A percentile compares a stretch with the other conserved stretches of the same genome.
Conservation (phyloP, 2,888 invertebrate species). For the Cinara cedri region DNA sequence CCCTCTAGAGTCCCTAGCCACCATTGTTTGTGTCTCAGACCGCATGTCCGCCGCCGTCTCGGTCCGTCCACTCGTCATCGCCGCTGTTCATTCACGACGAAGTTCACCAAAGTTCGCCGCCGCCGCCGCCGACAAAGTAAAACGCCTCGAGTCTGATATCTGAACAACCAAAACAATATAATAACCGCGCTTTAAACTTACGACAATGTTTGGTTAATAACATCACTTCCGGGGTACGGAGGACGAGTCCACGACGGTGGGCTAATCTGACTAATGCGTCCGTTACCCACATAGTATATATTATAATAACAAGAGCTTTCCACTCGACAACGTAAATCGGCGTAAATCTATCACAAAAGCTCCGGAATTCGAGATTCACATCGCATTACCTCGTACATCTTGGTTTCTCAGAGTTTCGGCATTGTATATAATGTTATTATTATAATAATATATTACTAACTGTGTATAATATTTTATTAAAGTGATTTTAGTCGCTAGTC, state of each 20-base stretch:
- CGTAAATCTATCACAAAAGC: slow-evolving; percentile 15
- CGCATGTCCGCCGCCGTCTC: not conserved
- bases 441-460: not conserved
- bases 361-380: not conserved
- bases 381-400: not conserved
- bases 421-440: not conserved
- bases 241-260: not conserved
- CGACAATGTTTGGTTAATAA: slow-evolving; percentile 51
- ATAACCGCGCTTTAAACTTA: slow-evolving; percentile 33
- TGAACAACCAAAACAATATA: slow-evolving; percentile 45
- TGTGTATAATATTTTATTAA: too few relatives aligned
- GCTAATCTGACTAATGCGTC: slow-evolving; percentile 52
- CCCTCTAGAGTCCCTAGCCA: not conserved
- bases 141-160: slow-evolving; percentile 43
- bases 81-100: slow-evolving; percentile 26
- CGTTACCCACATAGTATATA: not conserved
- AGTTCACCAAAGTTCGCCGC: slow-evolving; percentile 20
- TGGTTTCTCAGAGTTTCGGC: not conserved
- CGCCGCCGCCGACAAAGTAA: slow-evolving; percentile 23
- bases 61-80: not conserved
- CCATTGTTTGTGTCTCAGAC: slow-evolving; percentile 21
- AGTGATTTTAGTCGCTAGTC: too few relatives aligned
- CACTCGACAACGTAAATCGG: not conserved
- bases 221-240: slow-evolving; percentile 16
- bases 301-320: not conserved